A percentile compares a stretch with the other conserved stretches of the same genome.
Conservation (phyloP, 1,140 invertebrate genomes). For the Leptinotarsa lineolata region DNA sequence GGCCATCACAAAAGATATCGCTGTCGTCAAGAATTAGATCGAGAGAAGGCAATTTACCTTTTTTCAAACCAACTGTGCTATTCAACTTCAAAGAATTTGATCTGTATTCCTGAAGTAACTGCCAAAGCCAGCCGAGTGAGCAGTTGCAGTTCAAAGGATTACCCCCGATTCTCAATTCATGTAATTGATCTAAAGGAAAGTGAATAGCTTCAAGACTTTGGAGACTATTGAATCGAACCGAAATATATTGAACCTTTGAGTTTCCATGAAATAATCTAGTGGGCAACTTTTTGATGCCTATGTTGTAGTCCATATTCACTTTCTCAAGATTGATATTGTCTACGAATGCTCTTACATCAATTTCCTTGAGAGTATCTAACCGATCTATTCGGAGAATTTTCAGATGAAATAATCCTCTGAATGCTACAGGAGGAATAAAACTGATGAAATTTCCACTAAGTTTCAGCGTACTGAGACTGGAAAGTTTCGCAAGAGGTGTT, state of each 20-base stretch:
- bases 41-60: conserved; percentile 56
- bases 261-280: conserved; percentile 75
- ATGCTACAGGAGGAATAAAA: conserved; percentile 71
- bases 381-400: conserved; percentile 72
- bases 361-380: conserved; percentile 66
- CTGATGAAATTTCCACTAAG: conserved; percentile 77
- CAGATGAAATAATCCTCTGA: conserved; percentile 79
- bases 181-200: conserved; percentile 76
- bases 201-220: conserved; percentile 75
- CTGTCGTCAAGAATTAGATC: conserved; percentile 55
- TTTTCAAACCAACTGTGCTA: conserved; percentile 51
- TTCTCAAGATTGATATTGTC: conserved; percentile 82
- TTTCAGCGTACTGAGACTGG: conserved; percentile 72
- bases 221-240: conserved; percentile 72
- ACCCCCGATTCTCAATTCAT: conserved; percentile 72
- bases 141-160: conserved; percentile 88
- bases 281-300: conserved; percentile 69
- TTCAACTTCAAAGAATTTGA: conserved; percentile 42
- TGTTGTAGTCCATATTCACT: conserved; percentile 77
- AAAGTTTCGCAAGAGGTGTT: conserved; percentile 72
- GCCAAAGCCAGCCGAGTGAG: conserved; percentile 84
- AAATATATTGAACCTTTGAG: conserved; percentile 72
- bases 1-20: conserved; percentile 61
- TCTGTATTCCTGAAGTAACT: conserved; percentile 65
- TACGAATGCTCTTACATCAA: conserved; percentile 77